Evolutionary conservation across 2,113 vertebrate genomes (phyloP).

Genomic region (Paramisgurnus dabryanus): DNA sequence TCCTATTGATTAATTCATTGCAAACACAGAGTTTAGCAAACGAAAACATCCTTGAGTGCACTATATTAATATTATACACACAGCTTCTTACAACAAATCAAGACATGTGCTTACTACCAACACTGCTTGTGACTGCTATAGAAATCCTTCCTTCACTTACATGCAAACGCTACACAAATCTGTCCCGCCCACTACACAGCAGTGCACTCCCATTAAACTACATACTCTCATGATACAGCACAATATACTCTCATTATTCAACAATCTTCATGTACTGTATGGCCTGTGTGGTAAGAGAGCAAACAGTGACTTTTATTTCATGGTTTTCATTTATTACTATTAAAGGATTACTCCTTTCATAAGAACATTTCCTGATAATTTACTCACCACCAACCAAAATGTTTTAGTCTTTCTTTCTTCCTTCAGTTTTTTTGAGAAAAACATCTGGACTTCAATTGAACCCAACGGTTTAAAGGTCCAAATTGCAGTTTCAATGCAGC

Average conservation of each 20-base stretch:
- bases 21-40: not conserved
- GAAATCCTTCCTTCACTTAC: slow-evolving; percentile 2
- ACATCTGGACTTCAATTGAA: too few species aligned
- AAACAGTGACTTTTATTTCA: slow-evolving; percentile 9
- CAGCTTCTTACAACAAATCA: not conserved
- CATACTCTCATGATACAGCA: too few species aligned
- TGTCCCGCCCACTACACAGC: not conserved
- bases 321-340: slow-evolving; percentile 12
- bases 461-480: too few species aligned
- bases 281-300: not conserved
- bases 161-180: slow-evolving; percentile 40
- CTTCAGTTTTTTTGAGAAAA: too few species aligned
- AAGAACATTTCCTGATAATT: too few species aligned
- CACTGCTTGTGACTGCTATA: not conserved
- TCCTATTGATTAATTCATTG: not conserved
- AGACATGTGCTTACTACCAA: not conserved
- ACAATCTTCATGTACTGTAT: too few species aligned
- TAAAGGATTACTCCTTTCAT: not conserved
- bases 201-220: too few species aligned
- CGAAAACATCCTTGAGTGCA: not conserved
- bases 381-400: too few species aligned
- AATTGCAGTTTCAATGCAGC: too few species aligned
- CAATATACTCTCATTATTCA: not conserved
- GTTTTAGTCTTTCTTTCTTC: too few species aligned
- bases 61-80: not conserved